A percentile compares a stretch with the other conserved stretches of the same genome.
Conservation (phyloP, 37 sponge, comb jelly and placozoan species). For the Geodia barretti region DNA sequence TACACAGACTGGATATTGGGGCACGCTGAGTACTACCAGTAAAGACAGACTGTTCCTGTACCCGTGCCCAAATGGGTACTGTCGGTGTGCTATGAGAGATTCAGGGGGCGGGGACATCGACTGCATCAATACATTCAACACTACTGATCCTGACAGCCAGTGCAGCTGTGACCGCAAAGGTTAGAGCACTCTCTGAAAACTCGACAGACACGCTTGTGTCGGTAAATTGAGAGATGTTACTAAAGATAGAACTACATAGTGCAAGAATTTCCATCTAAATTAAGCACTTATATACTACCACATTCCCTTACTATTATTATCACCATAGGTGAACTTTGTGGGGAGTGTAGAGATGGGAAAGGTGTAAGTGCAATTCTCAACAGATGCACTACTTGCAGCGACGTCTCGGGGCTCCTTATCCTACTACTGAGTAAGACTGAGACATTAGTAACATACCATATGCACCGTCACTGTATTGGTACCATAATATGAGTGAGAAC, state of each 20-base stretch:
- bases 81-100: conserved; percentile 21
- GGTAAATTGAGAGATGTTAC: no score
- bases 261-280: no score
- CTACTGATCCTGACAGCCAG: conserved; percentile 4
- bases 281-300: no score
- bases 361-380: conserved; percentile 43
- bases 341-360: conserved; percentile 36
- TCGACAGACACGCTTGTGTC: no score
- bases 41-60: conserved; percentile 9
- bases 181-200: no score
- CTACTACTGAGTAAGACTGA: conserved; percentile 20
- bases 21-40: neutral
- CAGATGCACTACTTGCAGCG: conserved; percentile 49
- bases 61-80: conserved; percentile 57
- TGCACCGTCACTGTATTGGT: no score
- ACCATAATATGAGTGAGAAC: neutral
- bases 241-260: no score
- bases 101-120: neutral
- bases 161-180: conserved; percentile 51
- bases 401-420: conserved; percentile 34
- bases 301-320: neutral
- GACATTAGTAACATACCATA: no score
- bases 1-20: conserved; percentile 3
- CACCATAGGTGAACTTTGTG: conserved; percentile 49
- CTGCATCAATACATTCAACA: conserved; percentile 15